Conservation (phyloP, 2,797 vertebrate genomes). For the Heterohyrax brucei region DNA sequence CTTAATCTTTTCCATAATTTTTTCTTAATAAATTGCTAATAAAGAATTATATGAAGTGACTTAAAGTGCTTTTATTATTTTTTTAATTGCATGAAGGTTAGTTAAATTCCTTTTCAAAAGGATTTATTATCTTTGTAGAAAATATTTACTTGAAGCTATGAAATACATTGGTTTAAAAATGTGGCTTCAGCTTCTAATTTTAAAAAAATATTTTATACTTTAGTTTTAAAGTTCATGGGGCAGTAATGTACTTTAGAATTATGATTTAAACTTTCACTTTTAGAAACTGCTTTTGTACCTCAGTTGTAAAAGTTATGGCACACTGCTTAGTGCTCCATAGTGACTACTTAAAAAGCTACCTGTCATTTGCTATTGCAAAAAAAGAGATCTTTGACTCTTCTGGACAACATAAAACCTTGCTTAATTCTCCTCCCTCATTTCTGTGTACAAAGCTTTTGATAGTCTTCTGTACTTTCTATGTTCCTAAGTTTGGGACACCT, state of each 20-base stretch:
- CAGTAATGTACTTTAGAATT: conserved; percentile 30
- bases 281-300: conserved; percentile 67
- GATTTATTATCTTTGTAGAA: conserved; percentile 35
- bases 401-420: background rate
- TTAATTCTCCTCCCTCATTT: conserved; percentile 55
- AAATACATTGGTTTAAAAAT: conserved; percentile 61
- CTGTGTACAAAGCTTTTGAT: background rate
- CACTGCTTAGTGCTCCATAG: conserved; percentile 53
- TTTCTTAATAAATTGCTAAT: conserved; percentile 40
- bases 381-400: conserved; percentile 22
- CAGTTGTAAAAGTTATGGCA: conserved; percentile 47
- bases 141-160: background rate
- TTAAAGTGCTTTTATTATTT: background rate
- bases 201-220: conserved; percentile 47
- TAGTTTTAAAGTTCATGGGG: conserved; percentile 47
- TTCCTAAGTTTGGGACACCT: background rate
- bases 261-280: conserved; percentile 66
- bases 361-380: conserved; percentile 52
- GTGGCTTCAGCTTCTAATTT: background rate
- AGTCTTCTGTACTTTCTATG: background rate
- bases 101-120: background rate
- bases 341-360: conserved; percentile 45
- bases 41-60: background rate
- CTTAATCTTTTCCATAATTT: background rate
- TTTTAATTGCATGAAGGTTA: background rate